Evolutionary conservation across 2,888 invertebrate genomes (phyloP).

Genomic region (Meiosimyza platycephala): DNA sequence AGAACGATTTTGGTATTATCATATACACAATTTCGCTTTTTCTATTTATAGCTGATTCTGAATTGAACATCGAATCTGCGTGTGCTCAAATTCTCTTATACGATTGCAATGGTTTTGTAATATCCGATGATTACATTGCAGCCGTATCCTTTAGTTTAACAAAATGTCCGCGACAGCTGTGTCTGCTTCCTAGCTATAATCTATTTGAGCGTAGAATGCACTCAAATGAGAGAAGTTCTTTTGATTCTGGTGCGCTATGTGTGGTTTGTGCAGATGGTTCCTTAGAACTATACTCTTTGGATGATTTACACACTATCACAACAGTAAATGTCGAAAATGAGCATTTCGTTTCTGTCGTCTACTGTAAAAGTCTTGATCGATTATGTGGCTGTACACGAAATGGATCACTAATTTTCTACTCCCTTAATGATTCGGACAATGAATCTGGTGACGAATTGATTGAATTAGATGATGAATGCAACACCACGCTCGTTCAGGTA

Average conservation of each 20-base stretch:
- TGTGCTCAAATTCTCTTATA: conserved; percentile 61
- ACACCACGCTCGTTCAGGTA: conserved; percentile 47
- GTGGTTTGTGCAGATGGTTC: conserved; percentile 81
- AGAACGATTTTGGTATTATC: not conserved
- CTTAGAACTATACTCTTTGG: conserved; percentile 78
- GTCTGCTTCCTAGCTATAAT: conserved; percentile 71
- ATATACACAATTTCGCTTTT: not conserved
- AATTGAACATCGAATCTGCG: conserved; percentile 52
- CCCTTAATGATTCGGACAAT: conserved; percentile 78
- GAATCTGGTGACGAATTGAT: conserved; percentile 77
- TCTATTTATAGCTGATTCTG: conserved; percentile 44
- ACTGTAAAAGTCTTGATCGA: conserved; percentile 88
- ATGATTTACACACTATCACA: conserved; percentile 77
- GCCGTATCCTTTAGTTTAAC: conserved; percentile 71
- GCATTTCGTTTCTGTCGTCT: conserved; percentile 84
- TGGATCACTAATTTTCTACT: conserved; percentile 86
- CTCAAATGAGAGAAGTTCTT: conserved; percentile 21
- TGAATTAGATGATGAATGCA: conserved; percentile 75
- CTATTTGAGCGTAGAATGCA: conserved; percentile 29
- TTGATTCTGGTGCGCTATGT: conserved; percentile 74
- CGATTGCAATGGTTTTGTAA: conserved; percentile 55
- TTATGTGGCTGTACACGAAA: conserved; percentile 85
- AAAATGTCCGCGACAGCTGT: conserved; percentile 78
- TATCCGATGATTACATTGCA: conserved; percentile 63
- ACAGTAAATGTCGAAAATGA: conserved; percentile 76